Evolutionary conservation across 2,797 vertebrate species (phyloP).

Genomic region (Coilia nasus): DNA sequence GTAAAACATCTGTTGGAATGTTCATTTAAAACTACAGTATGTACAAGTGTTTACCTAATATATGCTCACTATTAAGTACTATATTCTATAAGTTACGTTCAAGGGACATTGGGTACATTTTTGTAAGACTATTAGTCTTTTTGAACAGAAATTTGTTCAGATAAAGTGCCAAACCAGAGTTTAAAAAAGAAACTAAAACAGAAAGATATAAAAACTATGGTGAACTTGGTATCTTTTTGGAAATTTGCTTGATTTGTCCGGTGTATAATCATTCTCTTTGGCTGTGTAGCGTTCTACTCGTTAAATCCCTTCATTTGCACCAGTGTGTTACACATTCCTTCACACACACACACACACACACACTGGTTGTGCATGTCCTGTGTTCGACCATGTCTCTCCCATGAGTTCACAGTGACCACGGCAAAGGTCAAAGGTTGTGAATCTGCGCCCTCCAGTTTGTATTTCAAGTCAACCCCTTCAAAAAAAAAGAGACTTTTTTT

Average conservation of each 20-base stretch:
- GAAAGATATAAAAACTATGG: conserved; percentile 67
- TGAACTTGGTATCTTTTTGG: conserved; percentile 78
- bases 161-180: conserved; percentile 98
- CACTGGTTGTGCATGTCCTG: conserved; percentile 77
- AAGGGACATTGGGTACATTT: conserved; percentile 80
- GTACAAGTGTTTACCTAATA: conserved; percentile 93
- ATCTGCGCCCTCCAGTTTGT: conserved; percentile 74
- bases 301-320: conserved; percentile 65
- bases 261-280: conserved; percentile 75
- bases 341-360: conserved; percentile 52
- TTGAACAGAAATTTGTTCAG: conserved; percentile 90
- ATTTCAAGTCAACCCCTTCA: conserved; percentile 73
- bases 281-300: conserved; percentile 74
- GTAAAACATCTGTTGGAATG: conserved; percentile 97
- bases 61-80: conserved; percentile 87
- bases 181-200: conserved; percentile 63
- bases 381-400: conserved; percentile 72
- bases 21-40: conserved; percentile 86
- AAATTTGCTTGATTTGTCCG: conserved; percentile 80
- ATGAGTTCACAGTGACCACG: conserved; percentile 69
- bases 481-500: conserved; percentile 81
- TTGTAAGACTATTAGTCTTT: conserved; percentile 90
- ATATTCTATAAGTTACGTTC: conserved; percentile 87
- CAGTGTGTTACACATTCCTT: conserved; percentile 54
- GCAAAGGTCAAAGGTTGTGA: conserved; percentile 60